Percentiles rank a stretch among this genome's conserved stretches.
phyloP scores from a whole-genome alignment of 37 sponge, comb jelly and placozoan species.

The Bolinopsis microptera region DNA sequence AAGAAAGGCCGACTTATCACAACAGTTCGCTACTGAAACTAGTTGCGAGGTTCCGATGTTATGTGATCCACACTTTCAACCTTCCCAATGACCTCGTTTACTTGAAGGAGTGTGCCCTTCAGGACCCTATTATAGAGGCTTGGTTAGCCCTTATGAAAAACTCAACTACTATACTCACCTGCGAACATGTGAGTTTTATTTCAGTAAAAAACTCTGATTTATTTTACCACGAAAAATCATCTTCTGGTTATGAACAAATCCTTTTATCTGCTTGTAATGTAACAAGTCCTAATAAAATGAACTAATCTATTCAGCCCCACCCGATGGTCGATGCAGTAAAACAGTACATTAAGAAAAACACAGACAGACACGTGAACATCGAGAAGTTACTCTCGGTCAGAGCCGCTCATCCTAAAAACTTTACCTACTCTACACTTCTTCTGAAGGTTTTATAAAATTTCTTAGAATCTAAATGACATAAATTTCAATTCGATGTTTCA shows the following conservation, averaged over 20 bases:
- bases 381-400: neutral
- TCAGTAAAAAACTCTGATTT: no score
- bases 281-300: no score
- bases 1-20: neutral
- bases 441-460: neutral
- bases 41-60: neutral
- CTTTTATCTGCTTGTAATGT: no score
- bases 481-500: no score
- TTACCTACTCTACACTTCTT: neutral
- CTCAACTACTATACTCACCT: neutral
- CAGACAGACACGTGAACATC: constrained; percentile 3
- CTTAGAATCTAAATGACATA: no score
- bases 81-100: neutral
- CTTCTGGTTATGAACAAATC: neutral
- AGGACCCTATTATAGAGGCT: neutral
- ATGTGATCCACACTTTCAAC: neutral
- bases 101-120: neutral
- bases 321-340: constrained; percentile 26
- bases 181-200: constrained; percentile 27
- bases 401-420: neutral
- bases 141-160: constrained; percentile 17
- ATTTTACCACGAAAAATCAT: neutral
- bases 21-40: neutral
- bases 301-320: constrained; percentile 3
- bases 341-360: neutral